A percentile compares a stretch with the other conserved stretches of the same genome.
phyloP scores from a whole-genome alignment of 2,113 vertebrate genomes.

The Myiagra hebetior region DNA sequence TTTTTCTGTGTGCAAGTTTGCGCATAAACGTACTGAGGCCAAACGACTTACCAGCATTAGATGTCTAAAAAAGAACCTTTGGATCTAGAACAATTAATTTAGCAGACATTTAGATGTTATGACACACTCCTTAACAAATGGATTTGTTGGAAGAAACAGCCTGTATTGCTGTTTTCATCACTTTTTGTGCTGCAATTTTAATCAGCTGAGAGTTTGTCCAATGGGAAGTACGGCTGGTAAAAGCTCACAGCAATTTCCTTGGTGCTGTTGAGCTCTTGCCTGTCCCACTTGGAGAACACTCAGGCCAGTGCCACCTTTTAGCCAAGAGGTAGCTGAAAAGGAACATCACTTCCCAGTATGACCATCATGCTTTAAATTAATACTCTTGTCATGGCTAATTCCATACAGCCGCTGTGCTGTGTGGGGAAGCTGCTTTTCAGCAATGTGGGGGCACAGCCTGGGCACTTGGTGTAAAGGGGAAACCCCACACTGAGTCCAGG shows the following conservation, averaged over 20 bases:
- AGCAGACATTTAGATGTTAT: background rate
- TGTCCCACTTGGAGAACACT: background rate
- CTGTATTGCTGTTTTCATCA: background rate
- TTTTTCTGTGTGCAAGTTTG: background rate
- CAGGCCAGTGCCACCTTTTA: background rate
- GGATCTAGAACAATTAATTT: background rate
- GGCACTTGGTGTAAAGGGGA: background rate
- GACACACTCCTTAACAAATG: background rate
- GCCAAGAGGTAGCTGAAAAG: background rate
- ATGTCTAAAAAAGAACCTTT: background rate
- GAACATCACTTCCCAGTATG: background rate
- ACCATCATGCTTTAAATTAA: background rate
- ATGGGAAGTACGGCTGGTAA: background rate
- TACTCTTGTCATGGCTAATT: background rate
- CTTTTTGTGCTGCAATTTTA: background rate
- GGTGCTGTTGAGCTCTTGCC: background rate
- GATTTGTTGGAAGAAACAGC: background rate
- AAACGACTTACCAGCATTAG: background rate
- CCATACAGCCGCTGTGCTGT: rapidly evolving
- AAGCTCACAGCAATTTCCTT: background rate
- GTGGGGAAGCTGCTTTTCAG: background rate
- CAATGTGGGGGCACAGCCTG: rapidly evolving
- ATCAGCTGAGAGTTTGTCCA: background rate
- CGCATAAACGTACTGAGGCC: background rate
- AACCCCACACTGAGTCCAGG: rapidly evolving